Evolutionary conservation across 1,140 invertebrate genomes (phyloP).

Genomic region (Philopotamus ludificatus): DNA sequence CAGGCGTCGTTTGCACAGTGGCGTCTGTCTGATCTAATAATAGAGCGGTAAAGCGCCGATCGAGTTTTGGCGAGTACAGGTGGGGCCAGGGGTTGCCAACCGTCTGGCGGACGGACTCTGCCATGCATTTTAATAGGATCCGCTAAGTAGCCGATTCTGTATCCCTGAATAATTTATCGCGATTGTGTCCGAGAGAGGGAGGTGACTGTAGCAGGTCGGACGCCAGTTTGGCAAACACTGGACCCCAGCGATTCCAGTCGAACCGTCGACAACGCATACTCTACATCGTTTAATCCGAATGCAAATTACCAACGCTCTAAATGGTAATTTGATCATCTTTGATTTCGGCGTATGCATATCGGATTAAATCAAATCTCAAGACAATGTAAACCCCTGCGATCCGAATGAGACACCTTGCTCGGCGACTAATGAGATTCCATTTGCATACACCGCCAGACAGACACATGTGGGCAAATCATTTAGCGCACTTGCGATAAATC

Average conservation of each 20-base stretch:
- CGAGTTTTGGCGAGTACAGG: not conserved
- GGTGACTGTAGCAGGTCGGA: not conserved
- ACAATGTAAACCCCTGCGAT: not conserved
- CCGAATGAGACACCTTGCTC: not conserved
- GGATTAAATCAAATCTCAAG: not conserved
- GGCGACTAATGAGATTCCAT: not conserved
- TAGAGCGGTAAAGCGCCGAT: too few species aligned
- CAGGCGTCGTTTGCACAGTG: too few species aligned
- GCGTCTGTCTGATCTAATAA: too few species aligned
- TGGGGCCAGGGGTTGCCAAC: slow-evolving; percentile 5
- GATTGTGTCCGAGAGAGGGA: slow-evolving; percentile 26
- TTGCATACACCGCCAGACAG: not conserved
- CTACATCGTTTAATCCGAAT: too few species aligned
- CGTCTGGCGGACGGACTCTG: slow-evolving; percentile 8
- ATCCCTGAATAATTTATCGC: slow-evolving; percentile 32
- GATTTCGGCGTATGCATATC: too few species aligned
- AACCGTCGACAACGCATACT: too few species aligned
- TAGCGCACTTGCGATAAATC: not conserved
- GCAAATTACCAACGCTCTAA: not conserved
- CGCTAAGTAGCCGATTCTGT: slow-evolving; percentile 33
- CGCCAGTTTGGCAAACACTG: slow-evolving; percentile 36
- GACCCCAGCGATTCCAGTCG: not conserved
- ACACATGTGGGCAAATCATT: not conserved
- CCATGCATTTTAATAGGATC: slow-evolving; percentile 34
- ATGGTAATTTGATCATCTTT: too few species aligned